Evolutionary conservation across 1,140 invertebrate genomes (phyloP), one percentile per base, ranked within the genome.

Genomic region (Oscheius sp.): DNA sequence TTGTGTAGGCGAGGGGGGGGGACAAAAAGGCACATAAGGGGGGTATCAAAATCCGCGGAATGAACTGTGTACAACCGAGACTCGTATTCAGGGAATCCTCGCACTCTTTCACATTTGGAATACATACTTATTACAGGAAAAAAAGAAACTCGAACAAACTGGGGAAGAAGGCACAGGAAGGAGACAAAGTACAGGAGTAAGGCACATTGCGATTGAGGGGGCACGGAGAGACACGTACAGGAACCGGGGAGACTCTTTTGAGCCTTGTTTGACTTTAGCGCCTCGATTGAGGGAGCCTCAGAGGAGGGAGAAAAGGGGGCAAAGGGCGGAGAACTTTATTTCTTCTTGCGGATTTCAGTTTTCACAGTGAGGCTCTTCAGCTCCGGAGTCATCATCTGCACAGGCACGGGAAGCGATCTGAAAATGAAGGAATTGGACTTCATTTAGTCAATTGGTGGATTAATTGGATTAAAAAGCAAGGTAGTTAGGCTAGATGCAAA

Each of bases 301-400:
- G n/a, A n/a, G n/a, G n/a, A n/a, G n/a, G n/a, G n/a, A n/a, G n/a
- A 55, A 15, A 55, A 15, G 49, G 15, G 49, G 15, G 4, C 23
- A 23, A 55, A 23, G 49, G 28, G 28, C 7, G 15, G 23, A 55
- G 23, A 4, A 13, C 15, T 7, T 23, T 55, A 55, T 55, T 55
- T 55, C 23, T 55, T 55, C 49, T 55, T 55, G 15, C 28, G 15
- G 49, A 55, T 23, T 55, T 55, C 49, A 55, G 49, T 55, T 26
- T 55, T 55, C 7, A 4, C 49, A 4, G 28, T 55, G 49, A 55
- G 49, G 28, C 28, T 7, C 7, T 7, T 20, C 7, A 55, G 49
- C 7, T 23, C 23, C 7, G 7, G 49, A 7, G 49, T 55, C 49
- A 23, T 7, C 28, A 23, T 26, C 15, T 13, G 7, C 23, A 7